Conservation (phyloP, 2,797 vertebrate species). For the Astyanax mexicanus region DNA sequence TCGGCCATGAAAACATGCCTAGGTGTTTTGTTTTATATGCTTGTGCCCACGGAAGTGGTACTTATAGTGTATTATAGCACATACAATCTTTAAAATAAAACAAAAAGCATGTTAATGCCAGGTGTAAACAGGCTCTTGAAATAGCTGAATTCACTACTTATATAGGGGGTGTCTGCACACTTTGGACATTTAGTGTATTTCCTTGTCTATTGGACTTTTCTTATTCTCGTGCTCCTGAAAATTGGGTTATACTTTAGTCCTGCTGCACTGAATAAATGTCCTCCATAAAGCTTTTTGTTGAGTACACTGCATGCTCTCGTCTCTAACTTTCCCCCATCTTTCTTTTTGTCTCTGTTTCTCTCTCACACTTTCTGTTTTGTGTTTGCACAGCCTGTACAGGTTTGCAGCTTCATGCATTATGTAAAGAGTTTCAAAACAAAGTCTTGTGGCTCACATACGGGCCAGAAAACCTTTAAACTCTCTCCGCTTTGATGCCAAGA, state of each 20-base stretch:
- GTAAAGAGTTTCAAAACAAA: conserved; percentile 37
- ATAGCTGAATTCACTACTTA: background rate
- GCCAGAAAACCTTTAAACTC: background rate
- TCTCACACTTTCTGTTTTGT: conserved; percentile 5
- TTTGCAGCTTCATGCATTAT: conserved; percentile 42
- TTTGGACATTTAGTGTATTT: background rate
- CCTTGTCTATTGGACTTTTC: background rate
- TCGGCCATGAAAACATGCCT: too few species aligned
- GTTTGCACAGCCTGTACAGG: conserved; percentile 17
- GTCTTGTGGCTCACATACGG: conserved; percentile 6
- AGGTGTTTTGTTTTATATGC: too few species aligned
- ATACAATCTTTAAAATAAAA: too few species aligned
- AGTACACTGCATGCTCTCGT: conserved; percentile 33
- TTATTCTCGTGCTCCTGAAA: background rate
- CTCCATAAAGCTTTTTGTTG: conserved; percentile 53
- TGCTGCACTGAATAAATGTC: conserved; percentile 47
- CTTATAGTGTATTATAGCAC: too few species aligned
- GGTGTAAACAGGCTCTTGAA: too few species aligned
- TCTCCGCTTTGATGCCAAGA: background rate
- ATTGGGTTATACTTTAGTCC: conserved; percentile 27
- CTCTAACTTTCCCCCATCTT: conserved; percentile 1
- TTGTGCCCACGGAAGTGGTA: too few species aligned
- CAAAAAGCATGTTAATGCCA: too few species aligned
- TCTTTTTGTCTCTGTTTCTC: conserved; percentile 10
- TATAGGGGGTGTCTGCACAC: background rate